Evolutionary conservation across 2,113 vertebrate species (phyloP), one percentile per base, ranked within the genome.

Genomic region (Misgurnus mizolepis): DNA sequence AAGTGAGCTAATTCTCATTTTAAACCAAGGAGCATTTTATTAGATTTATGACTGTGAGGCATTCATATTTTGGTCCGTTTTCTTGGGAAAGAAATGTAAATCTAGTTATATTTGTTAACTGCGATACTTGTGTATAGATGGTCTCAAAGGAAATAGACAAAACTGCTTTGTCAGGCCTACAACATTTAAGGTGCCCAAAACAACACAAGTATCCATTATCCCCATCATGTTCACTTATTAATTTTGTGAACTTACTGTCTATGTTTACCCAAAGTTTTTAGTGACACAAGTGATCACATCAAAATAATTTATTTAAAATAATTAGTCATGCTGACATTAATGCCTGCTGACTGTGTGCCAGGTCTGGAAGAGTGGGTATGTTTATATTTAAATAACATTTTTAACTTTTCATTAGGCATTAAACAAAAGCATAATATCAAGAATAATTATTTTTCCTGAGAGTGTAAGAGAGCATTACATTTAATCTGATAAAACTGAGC

Each of bases 261-360:
- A 3, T 73, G 60, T 73, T 73, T 73, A 45, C 53, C 9, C 9
- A 18, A 17, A 0, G 40, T 3, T 60, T 6, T 14, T 17, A 3
- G 5, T 45, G n/a, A 73, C 41, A 5, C 55, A 60, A 73, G 40
- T 60, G n/a, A 61, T 55, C 55, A 7, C 71, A 61, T 61, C n/a
- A 11, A 61, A 14, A 60, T 55, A 7, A 72, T 50, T 58, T 4
- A 18, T 72, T 72, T 18, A 5, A 56, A 60, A 22, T 22, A 60
- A 60, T 60, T 2, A 53, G 7, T 27, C n/a, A 49, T 27, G 10
- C 27, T 71, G 71, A 73, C 70, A 73, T n/a, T 22, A 43, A 73
- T 22, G 39, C 0, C 39, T 43, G 39, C 39, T 41, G 70, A 58
- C 39, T 43, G 70, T n/a, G 22, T 45, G 70, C 22, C 34, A 14